Percentiles rank a stretch among this genome's conserved stretches.
Evolutionary conservation across 2,113 vertebrate species (phyloP).

Genomic region (Protobothrops mucrosquamatus): DNA sequence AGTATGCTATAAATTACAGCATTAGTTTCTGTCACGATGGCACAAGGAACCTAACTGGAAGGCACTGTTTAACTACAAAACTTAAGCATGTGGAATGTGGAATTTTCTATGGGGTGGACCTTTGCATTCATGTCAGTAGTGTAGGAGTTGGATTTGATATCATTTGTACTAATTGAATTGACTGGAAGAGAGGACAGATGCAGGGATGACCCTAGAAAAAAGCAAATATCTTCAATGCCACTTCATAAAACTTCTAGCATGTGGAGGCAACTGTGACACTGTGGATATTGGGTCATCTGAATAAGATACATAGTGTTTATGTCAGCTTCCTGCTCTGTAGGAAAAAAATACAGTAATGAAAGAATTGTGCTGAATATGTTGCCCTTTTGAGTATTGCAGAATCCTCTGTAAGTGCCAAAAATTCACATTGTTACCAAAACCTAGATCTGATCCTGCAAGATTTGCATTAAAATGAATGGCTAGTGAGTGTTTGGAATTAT

Average conservation of each 20-base stretch:
- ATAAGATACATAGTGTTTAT: neutral
- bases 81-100: neutral
- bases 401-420: neutral
- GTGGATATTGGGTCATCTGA: neutral
- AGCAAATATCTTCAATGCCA: neutral
- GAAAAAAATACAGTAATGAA: neutral
- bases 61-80: neutral
- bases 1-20: neutral
- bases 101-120: neutral
- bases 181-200: neutral
- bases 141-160: neutral
- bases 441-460: neutral
- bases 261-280: neutral
- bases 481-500: neutral
- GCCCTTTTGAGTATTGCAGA: neutral
- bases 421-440: neutral
- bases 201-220: neutral
- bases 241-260: neutral
- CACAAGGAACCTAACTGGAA: neutral
- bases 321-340: neutral
- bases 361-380: neutral
- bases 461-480: neutral
- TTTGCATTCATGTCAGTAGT: neutral
- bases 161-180: neutral
- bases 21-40: neutral